Evolutionary conservation across 2,888 invertebrate genomes (phyloP).

Genomic region (Caenorhabditis virilis): DNA sequence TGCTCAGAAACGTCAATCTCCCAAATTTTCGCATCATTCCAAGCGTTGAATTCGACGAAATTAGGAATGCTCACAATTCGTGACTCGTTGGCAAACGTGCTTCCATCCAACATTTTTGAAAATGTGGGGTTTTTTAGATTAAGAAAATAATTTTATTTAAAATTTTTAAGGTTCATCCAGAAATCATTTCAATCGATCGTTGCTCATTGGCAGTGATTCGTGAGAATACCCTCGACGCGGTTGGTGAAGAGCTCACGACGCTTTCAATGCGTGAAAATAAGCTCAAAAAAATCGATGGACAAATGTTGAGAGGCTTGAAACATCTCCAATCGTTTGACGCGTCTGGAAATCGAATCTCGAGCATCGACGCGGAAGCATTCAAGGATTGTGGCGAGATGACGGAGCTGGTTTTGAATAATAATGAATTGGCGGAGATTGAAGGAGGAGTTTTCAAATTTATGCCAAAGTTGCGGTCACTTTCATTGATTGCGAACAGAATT

Average conservation of each 20-base stretch:
- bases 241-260: constrained; percentile 37
- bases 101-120: constrained; percentile 58
- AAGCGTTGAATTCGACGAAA: constrained; percentile 50
- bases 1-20: background rate
- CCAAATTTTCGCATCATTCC: background rate
- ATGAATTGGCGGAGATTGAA: constrained; percentile 49
- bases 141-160: constrained; percentile 2
- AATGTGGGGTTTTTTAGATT: constrained; percentile 33
- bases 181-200: constrained; percentile 49
- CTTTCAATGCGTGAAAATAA: constrained; percentile 59
- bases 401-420: constrained; percentile 57
- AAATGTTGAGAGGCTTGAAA: constrained; percentile 45
- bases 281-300: constrained; percentile 48
- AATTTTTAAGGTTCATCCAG: constrained; percentile 45
- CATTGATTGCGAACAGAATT: constrained; percentile 9
- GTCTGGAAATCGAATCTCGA: constrained; percentile 67
- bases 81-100: constrained; percentile 51
- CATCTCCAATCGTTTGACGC: constrained; percentile 52
- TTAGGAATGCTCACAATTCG: constrained; percentile 55
- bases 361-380: constrained; percentile 66
- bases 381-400: constrained; percentile 65
- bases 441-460: constrained; percentile 51
- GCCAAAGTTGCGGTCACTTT: constrained; percentile 2
- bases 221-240: constrained; percentile 43
- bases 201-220: constrained; percentile 45